A percentile compares a stretch with the other conserved stretches of the same genome.
Conservation (phyloP, 2,888 invertebrate species). For the Carterocephalus palaemon region DNA sequence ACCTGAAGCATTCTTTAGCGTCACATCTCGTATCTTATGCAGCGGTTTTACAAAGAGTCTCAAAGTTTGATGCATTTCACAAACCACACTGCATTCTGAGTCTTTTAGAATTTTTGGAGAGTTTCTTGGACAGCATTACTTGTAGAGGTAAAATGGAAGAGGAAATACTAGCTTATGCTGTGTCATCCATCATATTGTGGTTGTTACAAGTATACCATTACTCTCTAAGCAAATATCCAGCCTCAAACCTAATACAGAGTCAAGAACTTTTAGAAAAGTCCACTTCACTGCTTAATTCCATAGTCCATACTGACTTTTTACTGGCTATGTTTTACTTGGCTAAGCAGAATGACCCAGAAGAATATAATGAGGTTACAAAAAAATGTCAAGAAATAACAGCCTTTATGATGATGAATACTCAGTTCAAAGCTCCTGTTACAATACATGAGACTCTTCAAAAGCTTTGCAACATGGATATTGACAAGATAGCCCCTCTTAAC, state of each 20-base stretch:
- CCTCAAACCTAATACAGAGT: conserved; percentile 70
- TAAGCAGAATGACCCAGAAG: conserved; percentile 88
- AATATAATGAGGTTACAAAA: conserved; percentile 81
- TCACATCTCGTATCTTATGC: conserved; percentile 95
- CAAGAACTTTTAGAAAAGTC: conserved; percentile 85
- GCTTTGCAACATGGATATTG: conserved; percentile 81
- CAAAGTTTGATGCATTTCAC: conserved; percentile 91
- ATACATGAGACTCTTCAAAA: conserved; percentile 81
- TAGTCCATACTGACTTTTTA: conserved; percentile 85
- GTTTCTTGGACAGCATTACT: conserved; percentile 80
- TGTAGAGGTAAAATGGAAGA: conserved; percentile 93
- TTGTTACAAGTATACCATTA: conserved; percentile 85
- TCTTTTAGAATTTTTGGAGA: conserved; percentile 90
- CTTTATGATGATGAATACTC: conserved; percentile 78
- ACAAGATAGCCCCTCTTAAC: conserved; percentile 77
- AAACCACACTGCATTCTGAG: conserved; percentile 94
- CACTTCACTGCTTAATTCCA: conserved; percentile 81
- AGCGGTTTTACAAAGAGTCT: conserved; percentile 91
- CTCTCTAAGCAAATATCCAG: conserved; percentile 67
- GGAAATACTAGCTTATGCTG: conserved; percentile 87
- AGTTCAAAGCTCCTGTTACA: conserved; percentile 74
- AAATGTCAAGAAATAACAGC: conserved; percentile 87
- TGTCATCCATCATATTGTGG: conserved; percentile 91
- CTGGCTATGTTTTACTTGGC: conserved; percentile 91
- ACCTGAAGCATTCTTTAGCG: conserved; percentile 93